A percentile compares a stretch with the other conserved stretches of the same genome.
Conservation (phyloP, 2,888 invertebrate species). For the Invenusta paracnida region DNA sequence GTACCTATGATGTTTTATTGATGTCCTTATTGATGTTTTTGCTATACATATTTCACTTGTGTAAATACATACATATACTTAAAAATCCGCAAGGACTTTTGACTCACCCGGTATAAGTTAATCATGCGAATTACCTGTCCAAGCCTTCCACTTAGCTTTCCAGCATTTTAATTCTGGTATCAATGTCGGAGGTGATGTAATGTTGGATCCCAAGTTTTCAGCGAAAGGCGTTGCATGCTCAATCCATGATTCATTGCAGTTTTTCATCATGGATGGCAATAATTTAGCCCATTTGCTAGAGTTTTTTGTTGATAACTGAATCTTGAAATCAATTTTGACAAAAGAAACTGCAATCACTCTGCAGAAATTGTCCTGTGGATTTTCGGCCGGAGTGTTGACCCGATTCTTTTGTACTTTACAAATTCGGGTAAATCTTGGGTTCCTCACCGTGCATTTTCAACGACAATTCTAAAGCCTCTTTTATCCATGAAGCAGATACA, state of each 20-base stretch:
- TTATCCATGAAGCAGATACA: not conserved
- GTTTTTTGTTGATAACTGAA: no score
- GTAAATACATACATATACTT: no score
- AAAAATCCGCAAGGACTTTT: no score
- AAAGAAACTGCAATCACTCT: not conserved
- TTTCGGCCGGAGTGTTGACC: not conserved
- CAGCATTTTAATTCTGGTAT: not conserved
- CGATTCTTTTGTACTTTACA: not conserved
- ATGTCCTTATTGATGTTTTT: no score
- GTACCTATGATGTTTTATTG: no score
- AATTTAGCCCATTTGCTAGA: not conserved
- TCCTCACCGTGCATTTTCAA: not conserved
- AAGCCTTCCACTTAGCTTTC: no score
- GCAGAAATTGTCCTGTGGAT: not conserved
- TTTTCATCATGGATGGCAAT: not conserved
- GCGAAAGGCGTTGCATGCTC: not conserved
- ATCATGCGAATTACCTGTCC: no score
- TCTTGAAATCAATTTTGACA: no score
- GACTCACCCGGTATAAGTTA: no score
- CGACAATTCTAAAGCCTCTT: not conserved
- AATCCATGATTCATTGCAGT: not conserved
- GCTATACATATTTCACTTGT: no score
- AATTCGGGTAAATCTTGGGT: not conserved
- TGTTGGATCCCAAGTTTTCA: not conserved
- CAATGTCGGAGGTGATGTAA: not conserved